phyloP scores from a whole-genome alignment of 2,113 vertebrate species.

The Zapus hudsonius region DNA sequence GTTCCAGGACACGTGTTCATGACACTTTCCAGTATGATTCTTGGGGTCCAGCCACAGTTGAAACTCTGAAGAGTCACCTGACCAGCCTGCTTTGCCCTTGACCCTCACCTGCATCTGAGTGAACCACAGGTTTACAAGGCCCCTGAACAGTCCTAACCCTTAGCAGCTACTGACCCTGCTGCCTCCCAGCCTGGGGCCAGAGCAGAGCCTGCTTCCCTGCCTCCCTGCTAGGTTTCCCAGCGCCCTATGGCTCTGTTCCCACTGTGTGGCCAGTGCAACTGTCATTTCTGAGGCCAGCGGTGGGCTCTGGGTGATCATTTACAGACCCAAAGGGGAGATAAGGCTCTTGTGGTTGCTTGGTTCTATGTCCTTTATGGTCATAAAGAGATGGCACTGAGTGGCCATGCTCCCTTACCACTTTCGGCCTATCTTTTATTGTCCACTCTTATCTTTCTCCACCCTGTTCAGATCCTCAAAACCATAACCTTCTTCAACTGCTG shows the following conservation, averaged over 20 bases:
- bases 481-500: constrained; percentile 49
- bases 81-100: rapidly evolving
- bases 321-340: constrained; percentile 58
- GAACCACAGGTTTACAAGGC: background rate
- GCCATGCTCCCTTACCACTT: background rate
- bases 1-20: rapidly evolving
- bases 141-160: background rate
- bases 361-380: constrained; percentile 26
- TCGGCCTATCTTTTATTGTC: constrained; percentile 72
- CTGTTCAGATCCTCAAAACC: constrained; percentile 55
- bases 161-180: background rate
- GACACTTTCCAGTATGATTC: rapidly evolving
- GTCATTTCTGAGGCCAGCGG: background rate
- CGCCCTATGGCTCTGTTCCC: background rate
- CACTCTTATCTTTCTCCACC: constrained; percentile 76
- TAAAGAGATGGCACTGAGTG: constrained; percentile 45
- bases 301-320: constrained; percentile 70
- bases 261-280: constrained; percentile 28
- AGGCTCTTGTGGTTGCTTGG: background rate
- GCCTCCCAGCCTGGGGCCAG: background rate
- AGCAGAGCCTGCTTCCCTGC: background rate
- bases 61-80: rapidly evolving
- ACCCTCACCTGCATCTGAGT: background rate
- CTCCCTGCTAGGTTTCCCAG: background rate
- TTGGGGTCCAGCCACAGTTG: background rate